A percentile compares a stretch with the other conserved stretches of the same genome.
Evolutionary conservation across 2,888 invertebrate genomes (phyloP).

Genomic region (Synanthedon formicaeformis): DNA sequence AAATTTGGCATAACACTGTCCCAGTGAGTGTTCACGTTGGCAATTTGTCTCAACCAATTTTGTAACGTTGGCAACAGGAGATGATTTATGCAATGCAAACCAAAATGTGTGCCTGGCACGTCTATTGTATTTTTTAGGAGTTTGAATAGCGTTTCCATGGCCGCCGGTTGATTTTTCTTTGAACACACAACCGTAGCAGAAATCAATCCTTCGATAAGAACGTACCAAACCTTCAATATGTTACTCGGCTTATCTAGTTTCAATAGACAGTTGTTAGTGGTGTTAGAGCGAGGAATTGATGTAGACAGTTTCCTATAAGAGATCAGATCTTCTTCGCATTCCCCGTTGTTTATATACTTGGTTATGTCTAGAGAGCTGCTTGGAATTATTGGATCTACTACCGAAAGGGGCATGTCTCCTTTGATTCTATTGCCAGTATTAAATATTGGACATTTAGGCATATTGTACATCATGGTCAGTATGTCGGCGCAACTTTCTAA

Average conservation of each 20-base stretch:
- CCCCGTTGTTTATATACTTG: constrained; percentile 75
- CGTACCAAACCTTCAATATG: constrained; percentile 90
- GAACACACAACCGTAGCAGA: constrained; percentile 86
- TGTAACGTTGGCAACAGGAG: constrained; percentile 92
- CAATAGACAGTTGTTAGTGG: constrained; percentile 68
- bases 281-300: constrained; percentile 56
- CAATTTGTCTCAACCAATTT: constrained; percentile 87
- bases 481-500: constrained; percentile 89
- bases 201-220: constrained; percentile 87
- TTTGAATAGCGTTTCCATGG: constrained; percentile 89
- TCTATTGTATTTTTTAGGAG: constrained; percentile 81
- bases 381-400: constrained; percentile 88
- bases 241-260: constrained; percentile 84
- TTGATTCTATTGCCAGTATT: constrained; percentile 88
- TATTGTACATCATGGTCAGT: constrained; percentile 90
- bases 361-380: constrained; percentile 76
- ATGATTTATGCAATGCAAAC: constrained; percentile 92
- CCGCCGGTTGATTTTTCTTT: constrained; percentile 88
- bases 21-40: constrained; percentile 79
- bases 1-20: constrained; percentile 88
- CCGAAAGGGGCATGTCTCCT: constrained; percentile 80
- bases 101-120: constrained; percentile 89
- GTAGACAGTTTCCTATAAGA: constrained; percentile 74
- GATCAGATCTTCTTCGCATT: constrained; percentile 75
- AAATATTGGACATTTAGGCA: constrained; percentile 95